phyloP scores from a whole-genome alignment of 1,140 invertebrate genomes.

The Lycorma delicatula region DNA sequence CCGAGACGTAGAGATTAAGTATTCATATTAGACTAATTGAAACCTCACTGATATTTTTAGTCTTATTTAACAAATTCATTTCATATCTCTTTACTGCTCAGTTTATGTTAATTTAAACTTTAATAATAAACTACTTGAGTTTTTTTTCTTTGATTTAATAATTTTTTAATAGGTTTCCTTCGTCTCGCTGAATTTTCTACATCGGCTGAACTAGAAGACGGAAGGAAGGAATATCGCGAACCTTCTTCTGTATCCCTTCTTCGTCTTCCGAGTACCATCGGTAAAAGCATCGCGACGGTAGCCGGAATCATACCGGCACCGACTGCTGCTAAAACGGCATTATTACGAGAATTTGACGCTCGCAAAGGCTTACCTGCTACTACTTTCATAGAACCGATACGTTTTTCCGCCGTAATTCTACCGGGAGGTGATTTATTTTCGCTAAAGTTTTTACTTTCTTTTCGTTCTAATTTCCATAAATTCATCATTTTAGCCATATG shows the following conservation, averaged over 20 bases:
- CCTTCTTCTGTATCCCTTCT: constrained; percentile 29
- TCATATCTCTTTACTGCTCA: too few species aligned
- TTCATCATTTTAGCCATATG: constrained; percentile 40
- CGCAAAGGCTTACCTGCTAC: neutral
- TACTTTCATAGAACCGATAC: neutral
- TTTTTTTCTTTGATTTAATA: neutral
- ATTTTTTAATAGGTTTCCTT: neutral
- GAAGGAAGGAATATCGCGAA: too few species aligned
- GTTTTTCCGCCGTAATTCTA: neutral
- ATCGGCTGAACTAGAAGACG: neutral
- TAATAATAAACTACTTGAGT: neutral
- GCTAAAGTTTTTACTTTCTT: neutral
- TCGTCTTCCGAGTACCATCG: constrained; percentile 56
- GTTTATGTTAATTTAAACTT: too few species aligned
- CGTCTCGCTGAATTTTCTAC: neutral
- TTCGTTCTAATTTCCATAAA: constrained; percentile 21
- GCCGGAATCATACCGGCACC: constrained; percentile 67
- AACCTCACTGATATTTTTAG: too few species aligned
- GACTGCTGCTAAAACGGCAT: constrained; percentile 49
- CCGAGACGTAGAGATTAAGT: too few species aligned
- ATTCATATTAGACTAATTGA: too few species aligned
- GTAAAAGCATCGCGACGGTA: constrained; percentile 68
- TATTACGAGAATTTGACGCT: neutral
- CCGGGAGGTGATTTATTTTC: neutral
- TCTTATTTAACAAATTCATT: too few species aligned